Conservation (phyloP, 2,113 vertebrate genomes). For the Myotis brandtii region DNA sequence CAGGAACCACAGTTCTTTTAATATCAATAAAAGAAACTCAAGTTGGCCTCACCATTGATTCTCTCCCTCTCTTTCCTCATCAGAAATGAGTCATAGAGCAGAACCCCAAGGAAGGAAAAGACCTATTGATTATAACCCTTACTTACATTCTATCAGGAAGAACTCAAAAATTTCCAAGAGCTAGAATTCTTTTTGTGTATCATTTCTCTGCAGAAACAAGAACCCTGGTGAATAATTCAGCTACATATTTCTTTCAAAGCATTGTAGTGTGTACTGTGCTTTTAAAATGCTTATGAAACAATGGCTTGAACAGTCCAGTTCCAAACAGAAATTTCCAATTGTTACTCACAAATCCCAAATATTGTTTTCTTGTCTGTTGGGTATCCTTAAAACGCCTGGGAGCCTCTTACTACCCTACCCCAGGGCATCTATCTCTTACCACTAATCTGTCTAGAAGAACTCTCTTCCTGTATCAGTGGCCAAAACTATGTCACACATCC, state of each 20-base stretch:
- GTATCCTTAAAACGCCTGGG: background rate
- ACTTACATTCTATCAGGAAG: background rate
- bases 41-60: conserved; percentile 24
- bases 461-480: background rate
- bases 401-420: background rate
- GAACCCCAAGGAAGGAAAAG: background rate
- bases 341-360: background rate
- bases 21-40: conserved; percentile 62
- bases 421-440: background rate
- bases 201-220: background rate
- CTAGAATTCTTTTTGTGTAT: background rate
- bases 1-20: conserved; percentile 58
- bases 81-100: conserved; percentile 41
- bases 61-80: conserved; percentile 12
- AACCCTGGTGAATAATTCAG: conserved; percentile 27
- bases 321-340: background rate
- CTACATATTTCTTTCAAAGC: conserved; percentile 13
- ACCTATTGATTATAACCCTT: background rate
- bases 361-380: background rate
- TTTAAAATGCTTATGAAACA: conserved; percentile 34
- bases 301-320: background rate
- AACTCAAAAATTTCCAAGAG: conserved; percentile 35
- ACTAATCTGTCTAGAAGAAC: background rate
- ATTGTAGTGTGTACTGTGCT: background rate
- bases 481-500: background rate